Percentiles rank a stretch among this genome's conserved stretches.
phyloP scores from a whole-genome alignment of 1,140 invertebrate species.

The Drosophila subobscura region DNA sequence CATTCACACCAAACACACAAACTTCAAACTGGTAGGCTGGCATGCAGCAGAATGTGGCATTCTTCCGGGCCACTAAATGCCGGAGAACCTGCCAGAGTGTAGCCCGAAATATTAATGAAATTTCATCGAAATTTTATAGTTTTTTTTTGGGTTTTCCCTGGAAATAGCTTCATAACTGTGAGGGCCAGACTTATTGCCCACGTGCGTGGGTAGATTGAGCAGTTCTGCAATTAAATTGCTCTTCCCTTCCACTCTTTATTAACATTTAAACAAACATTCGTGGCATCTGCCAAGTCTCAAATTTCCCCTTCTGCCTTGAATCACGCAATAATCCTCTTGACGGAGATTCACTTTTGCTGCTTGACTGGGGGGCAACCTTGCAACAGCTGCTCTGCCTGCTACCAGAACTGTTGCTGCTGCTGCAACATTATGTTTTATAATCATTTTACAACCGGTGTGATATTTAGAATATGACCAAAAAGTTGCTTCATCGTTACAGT shows the following conservation, averaged over 20 bases:
- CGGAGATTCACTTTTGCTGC: constrained; percentile 1
- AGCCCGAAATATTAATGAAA: constrained; percentile 31
- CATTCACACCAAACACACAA: constrained; percentile 19
- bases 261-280: background rate
- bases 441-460: constrained; percentile 77
- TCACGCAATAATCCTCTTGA: background rate
- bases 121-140: constrained; percentile 48
- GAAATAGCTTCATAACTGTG: constrained; percentile 25
- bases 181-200: background rate
- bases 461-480: constrained; percentile 69
- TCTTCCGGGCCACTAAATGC: constrained; percentile 30
- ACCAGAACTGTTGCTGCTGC: background rate
- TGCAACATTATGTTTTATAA: constrained; percentile 74
- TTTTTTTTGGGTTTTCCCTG: constrained; percentile 10
- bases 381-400: background rate
- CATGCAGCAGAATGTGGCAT: constrained; percentile 23
- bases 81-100: constrained; percentile 2
- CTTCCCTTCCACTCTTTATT: too few relatives aligned
- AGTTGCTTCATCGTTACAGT: constrained; percentile 61
- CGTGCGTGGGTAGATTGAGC: too few relatives aligned
- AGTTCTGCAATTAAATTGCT: background rate
- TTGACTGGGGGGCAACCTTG: background rate
- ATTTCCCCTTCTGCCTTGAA: background rate
- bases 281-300: background rate
- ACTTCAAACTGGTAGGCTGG: background rate